Percentiles rank a stretch among this genome's conserved stretches.
Evolutionary conservation across 2,113 vertebrate genomes (phyloP).

Genomic region (Saguinus imperator): DNA sequence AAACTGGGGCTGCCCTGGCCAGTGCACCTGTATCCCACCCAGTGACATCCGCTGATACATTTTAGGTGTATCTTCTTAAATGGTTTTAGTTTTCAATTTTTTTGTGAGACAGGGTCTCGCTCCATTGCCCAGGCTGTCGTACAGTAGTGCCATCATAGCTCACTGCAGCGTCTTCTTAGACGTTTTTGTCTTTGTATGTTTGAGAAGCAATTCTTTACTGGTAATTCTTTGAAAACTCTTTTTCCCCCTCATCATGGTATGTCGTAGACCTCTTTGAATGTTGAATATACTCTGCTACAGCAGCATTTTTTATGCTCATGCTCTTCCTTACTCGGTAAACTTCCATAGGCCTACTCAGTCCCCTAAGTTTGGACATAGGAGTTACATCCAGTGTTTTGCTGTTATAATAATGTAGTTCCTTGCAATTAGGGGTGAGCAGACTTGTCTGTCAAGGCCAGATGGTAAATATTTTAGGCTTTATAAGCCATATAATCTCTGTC

Average conservation of each 20-base stretch:
- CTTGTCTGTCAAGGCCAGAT: neutral
- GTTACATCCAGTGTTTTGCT: neutral
- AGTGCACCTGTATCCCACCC: fast-evolving
- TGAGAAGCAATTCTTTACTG: neutral
- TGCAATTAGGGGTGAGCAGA: neutral
- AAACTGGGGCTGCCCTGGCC: neutral
- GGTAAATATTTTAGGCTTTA: neutral
- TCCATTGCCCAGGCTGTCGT: too few relatives aligned
- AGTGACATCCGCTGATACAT: neutral
- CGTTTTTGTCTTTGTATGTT: neutral
- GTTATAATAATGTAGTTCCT: neutral
- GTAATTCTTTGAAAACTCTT: neutral
- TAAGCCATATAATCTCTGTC: neutral
- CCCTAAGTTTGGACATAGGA: too few relatives aligned
- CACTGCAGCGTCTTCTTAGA: neutral
- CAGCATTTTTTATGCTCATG: fast-evolving
- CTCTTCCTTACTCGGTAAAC: too few relatives aligned
- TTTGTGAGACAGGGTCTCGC: too few relatives aligned
- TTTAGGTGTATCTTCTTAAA: neutral
- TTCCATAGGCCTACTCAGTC: fast-evolving
- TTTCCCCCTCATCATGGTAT: fast-evolving
- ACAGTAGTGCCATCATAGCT: too few relatives aligned
- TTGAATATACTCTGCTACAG: neutral
- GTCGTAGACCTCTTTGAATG: neutral
- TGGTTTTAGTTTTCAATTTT: too few relatives aligned